These are phyloP conservation scores for Schizaphis graminum DNA, from an alignment of 2,888 invertebrate genomes.

Conservation along the genomic window DNA sequence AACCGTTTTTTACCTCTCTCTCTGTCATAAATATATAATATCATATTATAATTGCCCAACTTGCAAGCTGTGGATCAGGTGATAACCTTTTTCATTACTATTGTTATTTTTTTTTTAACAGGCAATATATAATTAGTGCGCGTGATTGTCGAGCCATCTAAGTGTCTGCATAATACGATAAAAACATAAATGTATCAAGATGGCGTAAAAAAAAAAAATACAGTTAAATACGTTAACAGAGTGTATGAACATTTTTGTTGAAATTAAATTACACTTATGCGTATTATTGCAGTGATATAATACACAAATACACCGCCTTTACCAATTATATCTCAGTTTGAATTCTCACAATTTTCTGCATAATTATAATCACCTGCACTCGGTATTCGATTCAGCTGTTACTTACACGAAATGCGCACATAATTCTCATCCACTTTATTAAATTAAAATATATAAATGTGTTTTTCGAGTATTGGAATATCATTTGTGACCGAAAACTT, in stretches of 20 bases:
- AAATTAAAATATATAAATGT: neutral
- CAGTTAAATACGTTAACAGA: neutral
- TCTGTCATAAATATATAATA: neutral
- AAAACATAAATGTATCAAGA: neutral
- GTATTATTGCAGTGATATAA: neutral
- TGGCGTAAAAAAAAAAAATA: neutral
- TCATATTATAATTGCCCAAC: neutral
- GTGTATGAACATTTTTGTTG: neutral
- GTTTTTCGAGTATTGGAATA: neutral
- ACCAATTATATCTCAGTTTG: neutral
- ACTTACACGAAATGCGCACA: neutral
- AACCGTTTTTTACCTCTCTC: conserved; percentile 17
- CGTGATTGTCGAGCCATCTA: neutral
- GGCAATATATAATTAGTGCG: neutral
- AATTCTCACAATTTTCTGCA: neutral
- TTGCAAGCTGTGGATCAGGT: too few species aligned
- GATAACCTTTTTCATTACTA: neutral
- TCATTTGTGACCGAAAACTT: neutral
- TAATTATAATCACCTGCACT: neutral
- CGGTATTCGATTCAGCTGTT: neutral
- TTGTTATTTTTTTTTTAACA: conserved; percentile 22
- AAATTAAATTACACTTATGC: neutral
- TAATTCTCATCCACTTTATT: neutral
- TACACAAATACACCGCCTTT: neutral
- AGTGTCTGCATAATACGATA: neutral